Evolutionary conservation across 2,888 invertebrate species (phyloP).

Genomic region (Kuschelorhynchus macadamiae): DNA sequence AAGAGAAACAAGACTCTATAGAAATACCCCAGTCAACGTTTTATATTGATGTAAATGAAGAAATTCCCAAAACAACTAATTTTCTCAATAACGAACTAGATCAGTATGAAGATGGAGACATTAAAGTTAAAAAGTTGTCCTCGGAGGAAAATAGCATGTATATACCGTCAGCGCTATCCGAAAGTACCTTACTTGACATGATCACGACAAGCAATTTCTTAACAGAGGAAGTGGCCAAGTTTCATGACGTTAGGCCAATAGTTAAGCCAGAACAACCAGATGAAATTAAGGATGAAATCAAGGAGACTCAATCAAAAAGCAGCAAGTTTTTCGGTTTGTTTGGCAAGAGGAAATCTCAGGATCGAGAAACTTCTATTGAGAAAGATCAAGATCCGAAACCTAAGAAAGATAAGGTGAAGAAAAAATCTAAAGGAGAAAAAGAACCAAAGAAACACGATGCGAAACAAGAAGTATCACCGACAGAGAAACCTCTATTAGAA

Average conservation of each 20-base stretch:
- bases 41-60: conserved; percentile 32
- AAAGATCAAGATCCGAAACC: conserved; percentile 37
- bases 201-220: conserved; percentile 56
- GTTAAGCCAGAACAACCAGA: conserved; percentile 21
- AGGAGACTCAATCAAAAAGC: conserved; percentile 47
- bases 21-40: conserved; percentile 24
- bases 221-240: conserved; percentile 56
- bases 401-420: conserved; percentile 48
- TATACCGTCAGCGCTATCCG: conserved; percentile 45
- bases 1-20: conserved; percentile 29
- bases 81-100: conserved; percentile 53
- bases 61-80: conserved; percentile 52
- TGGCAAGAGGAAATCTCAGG: conserved; percentile 58
- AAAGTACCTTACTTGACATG: conserved; percentile 50
- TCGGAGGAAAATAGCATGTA: conserved; percentile 24
- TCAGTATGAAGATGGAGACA: conserved; percentile 46
- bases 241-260: conserved; percentile 52
- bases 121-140: background rate
- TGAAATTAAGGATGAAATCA: conserved; percentile 33
- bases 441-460: conserved; percentile 16
- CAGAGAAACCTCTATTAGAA: conserved; percentile 8
- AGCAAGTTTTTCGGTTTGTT: conserved; percentile 58
- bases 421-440: conserved; percentile 40
- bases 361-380: conserved; percentile 49
- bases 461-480: background rate